Conservation (phyloP, 2,113 vertebrate species). For the Anser brachyrhynchus region DNA sequence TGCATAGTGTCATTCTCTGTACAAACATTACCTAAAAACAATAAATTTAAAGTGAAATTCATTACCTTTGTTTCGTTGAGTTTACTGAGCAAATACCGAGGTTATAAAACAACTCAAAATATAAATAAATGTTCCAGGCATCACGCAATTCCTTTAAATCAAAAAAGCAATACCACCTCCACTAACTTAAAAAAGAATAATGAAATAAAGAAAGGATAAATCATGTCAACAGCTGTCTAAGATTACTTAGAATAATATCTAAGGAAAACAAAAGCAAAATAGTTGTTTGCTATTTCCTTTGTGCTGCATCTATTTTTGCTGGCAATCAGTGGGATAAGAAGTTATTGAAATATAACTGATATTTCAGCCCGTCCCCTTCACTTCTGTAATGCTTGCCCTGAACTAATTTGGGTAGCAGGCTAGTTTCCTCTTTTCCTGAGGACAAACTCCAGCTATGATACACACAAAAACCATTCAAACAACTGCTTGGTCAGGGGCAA, state of each 20-base stretch:
- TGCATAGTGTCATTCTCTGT: background rate
- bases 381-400: background rate
- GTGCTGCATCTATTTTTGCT: background rate
- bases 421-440: background rate
- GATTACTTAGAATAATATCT: background rate
- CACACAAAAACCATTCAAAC: background rate
- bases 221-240: background rate
- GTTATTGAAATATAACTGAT: background rate
- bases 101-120: background rate
- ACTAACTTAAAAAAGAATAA: background rate
- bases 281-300: background rate
- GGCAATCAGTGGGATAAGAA: background rate
- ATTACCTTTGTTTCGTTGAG: background rate
- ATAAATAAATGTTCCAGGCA: background rate
- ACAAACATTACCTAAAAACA: background rate
- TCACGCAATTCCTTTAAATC: background rate
- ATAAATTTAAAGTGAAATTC: background rate
- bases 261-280: background rate
- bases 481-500: background rate
- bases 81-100: background rate
- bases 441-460: background rate
- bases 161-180: background rate
- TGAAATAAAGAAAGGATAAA: background rate
- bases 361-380: background rate
- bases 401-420: background rate